Base-by-base conservation (phyloP, 2,888 invertebrate genomes). In the Nezara viridula region DNA sequence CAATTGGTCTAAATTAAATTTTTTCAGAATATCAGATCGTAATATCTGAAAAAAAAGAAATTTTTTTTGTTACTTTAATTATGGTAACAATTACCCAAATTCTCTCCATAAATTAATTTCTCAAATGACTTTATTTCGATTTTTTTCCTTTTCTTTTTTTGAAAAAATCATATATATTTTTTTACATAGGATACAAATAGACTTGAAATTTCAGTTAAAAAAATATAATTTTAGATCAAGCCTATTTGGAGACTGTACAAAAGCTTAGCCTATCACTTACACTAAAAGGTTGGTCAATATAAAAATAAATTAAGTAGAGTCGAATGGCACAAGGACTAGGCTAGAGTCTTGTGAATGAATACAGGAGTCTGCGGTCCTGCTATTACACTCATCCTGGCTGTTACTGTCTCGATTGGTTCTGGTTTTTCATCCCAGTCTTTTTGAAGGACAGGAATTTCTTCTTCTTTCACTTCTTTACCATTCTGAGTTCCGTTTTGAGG, bases 351-450 rank as follows among this genome's bases (percentile, higher is more conserved):
- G 86, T 90, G 90, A 40, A 90, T 90, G 81, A 90, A 90, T 44
- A 90, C 89, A 21, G 90, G 90, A 21, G 90, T 90, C 86, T 90
- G 90, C 19, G 90, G 90, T 7, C 89, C 85, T 16, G 90, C 89
- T n/a, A 90, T 85, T 9, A 90, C 86, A 37, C 89, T 90, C 86
- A 90, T 85, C 44, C 90, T 85, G 1, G 90, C 90, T 27, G 89
- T 90, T 24, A 90, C 90, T 21, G 89, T 88, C 55, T 90, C 90
- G 27, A 90, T 90, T 32, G 90, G 90, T 47, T 89, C 90, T 19
- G 89, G 86, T 47, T 88, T 88, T 40, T 88, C 88, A n/a, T 88
- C 88, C 88, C 88, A 88, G 47, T 89, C 89, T 81, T 88, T 89
- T 32, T 55, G 55, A 16, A 90, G 85, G 1, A 89, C 89, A 1